Evolutionary conservation across 2,113 vertebrate genomes (phyloP).

Genomic region (Aspiorhynchus laticeps): DNA sequence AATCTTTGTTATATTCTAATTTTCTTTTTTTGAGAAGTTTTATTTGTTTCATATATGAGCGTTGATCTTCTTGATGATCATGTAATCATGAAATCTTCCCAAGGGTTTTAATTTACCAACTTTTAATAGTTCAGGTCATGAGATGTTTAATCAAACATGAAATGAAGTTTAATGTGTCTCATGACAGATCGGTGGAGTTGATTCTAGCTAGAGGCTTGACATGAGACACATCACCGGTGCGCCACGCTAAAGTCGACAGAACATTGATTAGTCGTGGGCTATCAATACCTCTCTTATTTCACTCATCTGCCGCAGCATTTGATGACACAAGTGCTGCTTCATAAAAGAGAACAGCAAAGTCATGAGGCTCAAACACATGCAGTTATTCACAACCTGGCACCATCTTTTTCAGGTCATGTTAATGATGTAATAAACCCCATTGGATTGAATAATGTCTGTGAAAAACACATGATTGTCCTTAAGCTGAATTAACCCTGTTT

Average conservation of each 20-base stretch:
- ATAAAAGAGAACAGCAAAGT: constrained; percentile 12
- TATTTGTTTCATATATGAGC: neutral
- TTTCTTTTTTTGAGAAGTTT: neutral
- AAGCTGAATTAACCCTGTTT: neutral
- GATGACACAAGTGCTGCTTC: neutral
- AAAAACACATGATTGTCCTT: neutral
- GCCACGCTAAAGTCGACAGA: constrained; percentile 30
- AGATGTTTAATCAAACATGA: too few species aligned
- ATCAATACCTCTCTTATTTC: constrained; percentile 9
- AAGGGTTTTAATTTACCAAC: neutral
- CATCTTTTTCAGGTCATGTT: neutral
- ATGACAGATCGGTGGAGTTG: constrained; percentile 14
- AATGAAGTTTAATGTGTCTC: neutral
- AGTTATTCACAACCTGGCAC: neutral
- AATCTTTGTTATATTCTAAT: neutral
- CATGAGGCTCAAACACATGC: constrained; percentile 21
- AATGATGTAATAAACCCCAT: neutral
- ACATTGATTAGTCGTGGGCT: constrained; percentile 66
- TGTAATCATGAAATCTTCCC: neutral
- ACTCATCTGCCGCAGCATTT: neutral
- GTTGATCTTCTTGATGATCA: neutral
- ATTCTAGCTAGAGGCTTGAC: constrained; percentile 39
- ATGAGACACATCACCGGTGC: constrained; percentile 57
- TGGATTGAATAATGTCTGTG: neutral
- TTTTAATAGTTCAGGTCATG: neutral